Conservation (phyloP, 2,888 invertebrate species). For the Tetrapedia diversipes region DNA sequence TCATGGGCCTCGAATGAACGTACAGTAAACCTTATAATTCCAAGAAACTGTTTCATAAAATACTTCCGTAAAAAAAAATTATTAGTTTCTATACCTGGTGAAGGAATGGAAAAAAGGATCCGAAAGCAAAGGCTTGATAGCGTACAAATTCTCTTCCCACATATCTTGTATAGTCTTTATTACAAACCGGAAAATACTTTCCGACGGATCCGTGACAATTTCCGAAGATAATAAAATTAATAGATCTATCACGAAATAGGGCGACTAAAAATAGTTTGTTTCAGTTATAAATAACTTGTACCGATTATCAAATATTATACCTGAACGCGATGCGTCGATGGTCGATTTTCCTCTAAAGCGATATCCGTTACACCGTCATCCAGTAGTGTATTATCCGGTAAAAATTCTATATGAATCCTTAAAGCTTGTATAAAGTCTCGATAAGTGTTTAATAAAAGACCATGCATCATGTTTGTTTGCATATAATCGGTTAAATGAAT, state of each 20-base stretch:
- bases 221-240: constrained; percentile 79
- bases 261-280: constrained; percentile 83
- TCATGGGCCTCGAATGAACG: constrained; percentile 86
- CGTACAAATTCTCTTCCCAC: constrained; percentile 88
- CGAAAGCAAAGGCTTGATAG: constrained; percentile 89
- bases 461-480: constrained; percentile 88
- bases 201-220: constrained; percentile 86
- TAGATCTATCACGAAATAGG: constrained; percentile 86
- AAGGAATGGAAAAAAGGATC: constrained; percentile 89
- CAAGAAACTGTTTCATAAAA: constrained; percentile 85
- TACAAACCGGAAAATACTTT: constrained; percentile 85
- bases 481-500: constrained; percentile 89
- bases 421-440: constrained; percentile 85
- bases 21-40: background rate
- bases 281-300: background rate
- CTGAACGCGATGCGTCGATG: constrained; percentile 82
- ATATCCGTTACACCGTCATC: constrained; percentile 82
- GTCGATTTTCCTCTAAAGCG: constrained; percentile 84
- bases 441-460: constrained; percentile 87
- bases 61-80: background rate
- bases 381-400: constrained; percentile 83
- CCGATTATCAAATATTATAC: constrained; percentile 75
- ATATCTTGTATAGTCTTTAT: constrained; percentile 86
- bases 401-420: constrained; percentile 84
- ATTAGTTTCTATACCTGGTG: constrained; percentile 84